Evolutionary conservation across 2,888 invertebrate species (phyloP), one percentile per base, ranked within the genome.

Genomic region (Drosophila paranaensis): DNA sequence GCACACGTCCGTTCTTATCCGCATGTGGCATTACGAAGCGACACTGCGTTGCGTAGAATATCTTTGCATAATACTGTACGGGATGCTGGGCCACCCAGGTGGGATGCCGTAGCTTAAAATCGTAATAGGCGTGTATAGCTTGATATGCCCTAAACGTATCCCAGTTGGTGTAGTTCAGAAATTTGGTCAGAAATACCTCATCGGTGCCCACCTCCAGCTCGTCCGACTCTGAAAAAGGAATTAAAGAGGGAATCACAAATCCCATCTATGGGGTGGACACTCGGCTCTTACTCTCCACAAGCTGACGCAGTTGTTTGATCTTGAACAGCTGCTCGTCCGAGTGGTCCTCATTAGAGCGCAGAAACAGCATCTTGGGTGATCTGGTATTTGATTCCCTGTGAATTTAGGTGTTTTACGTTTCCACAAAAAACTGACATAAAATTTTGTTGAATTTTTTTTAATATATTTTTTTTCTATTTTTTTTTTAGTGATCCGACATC

Each of bases 21-120:
- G 90, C 84, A 20, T 84, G 81, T 9, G 91, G 90, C 90, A 92
- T 88, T 16, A 92, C 78, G 58, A 81, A 91, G 35, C 91, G 91
- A 45, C 91, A 86, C 37, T 88, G 81, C 3, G 90, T 83, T 13
- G 84, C 84, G 50, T 80, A 79, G 60, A 92, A 90, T 20, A 90
- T 71, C 25, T 89, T 82, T 3, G 88, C 85, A 60, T 88, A 92
- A 56, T 91, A 77, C 43, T 89, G 83, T 10, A 91, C 84, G 11
- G 90, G 69, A 68, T 91, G 91, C 33, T 79, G 81, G 9, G 91
- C 90, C 63, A 91, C 60, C 92, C 92, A 92, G 1, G 70, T 79
- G 0, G 91, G 91, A 79, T 92, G 78, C 25, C 81, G 77, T 0
- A 71, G 65, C 69, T 92, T 91, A 16, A 92, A 92, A 30, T 91